phyloP scores from a whole-genome alignment of 2,113 vertebrate species.

The Charina bottae region DNA sequence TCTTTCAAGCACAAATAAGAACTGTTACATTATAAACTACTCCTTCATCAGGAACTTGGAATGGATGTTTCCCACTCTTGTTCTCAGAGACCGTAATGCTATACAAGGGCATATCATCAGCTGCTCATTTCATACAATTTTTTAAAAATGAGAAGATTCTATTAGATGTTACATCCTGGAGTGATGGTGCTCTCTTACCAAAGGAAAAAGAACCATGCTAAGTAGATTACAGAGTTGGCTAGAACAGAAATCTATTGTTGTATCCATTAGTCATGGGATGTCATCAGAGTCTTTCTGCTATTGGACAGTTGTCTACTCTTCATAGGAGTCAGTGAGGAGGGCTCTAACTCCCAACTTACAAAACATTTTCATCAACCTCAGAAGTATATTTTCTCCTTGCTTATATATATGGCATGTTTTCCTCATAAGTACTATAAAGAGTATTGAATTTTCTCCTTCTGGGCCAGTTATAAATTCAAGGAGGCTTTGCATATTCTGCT shows the following conservation, averaged over 20 bases:
- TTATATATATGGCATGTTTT: slow-evolving; percentile 28
- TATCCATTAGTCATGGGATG: slow-evolving; percentile 29
- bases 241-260: slow-evolving; percentile 24
- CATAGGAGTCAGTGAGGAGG: slow-evolving; percentile 21
- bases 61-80: not conserved
- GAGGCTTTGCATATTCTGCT: not conserved
- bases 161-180: slow-evolving; percentile 32
- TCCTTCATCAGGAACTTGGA: not conserved
- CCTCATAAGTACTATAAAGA: not conserved
- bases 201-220: slow-evolving; percentile 9
- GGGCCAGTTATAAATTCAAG: not conserved
- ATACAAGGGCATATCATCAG: not conserved
- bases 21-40: not conserved
- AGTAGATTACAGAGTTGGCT: slow-evolving; percentile 35
- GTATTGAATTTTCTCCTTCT: not conserved
- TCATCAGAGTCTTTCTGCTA: slow-evolving; percentile 22
- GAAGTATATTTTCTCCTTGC: not conserved
- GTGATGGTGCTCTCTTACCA: slow-evolving; percentile 1
- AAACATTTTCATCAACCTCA: slow-evolving; percentile 14
- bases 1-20: not conserved
- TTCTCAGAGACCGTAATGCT: rapidly evolving
- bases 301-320: rapidly evolving
- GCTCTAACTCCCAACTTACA: slow-evolving; percentile 20
- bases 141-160: slow-evolving; percentile 20
- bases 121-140: not conserved